Evolutionary conservation across 2,888 invertebrate species (phyloP), one percentile per base, ranked within the genome.

Genomic region (Pasiphila rectangulata): DNA sequence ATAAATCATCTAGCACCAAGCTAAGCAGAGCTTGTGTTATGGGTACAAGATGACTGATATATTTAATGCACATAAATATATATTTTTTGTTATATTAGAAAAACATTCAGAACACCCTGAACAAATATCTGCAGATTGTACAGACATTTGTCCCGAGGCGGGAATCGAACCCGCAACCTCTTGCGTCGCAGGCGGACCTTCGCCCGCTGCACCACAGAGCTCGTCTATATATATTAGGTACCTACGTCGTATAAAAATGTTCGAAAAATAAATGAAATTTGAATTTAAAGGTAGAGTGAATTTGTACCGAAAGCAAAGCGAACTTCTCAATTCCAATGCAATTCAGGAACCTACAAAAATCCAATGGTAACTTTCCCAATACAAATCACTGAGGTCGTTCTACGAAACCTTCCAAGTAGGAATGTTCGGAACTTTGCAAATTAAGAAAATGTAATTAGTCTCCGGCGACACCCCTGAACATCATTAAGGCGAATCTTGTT

Each of bases 371-470:
- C 17, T 64, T 60, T 52, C 44, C 51, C 56, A 57, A 65, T 59
- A 64, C 63, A 64, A 65, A 63, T 63, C 59, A 62, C 59, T 52
- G 52, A 56, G 57, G 54, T 40, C 64, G 56, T 52, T 53, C 50
- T 46, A 61, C 64, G 64, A 64, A 41, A 47, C 38, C 43, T 44
- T 57, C 67, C 54, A 57, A 67, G 61, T 57, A 63, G 52, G 46
- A 58, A 49, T 49, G 54, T 46, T 19, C 27, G 42, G 47, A 83
- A 86, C 75, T 86, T 87, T 82, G 78, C 84, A 81, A 87, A 88
- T 87, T 86, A 86, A 85, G 87, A 85, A 86, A 86, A 85, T 83
- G 86, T 85, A 86, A 86, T 87, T 86, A 86, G 85, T 77, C 60
- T 52, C 67, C 62, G 51, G 44, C 53, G 39, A 51, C 59, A 49